phyloP scores from a whole-genome alignment of 2,797 vertebrate genomes.

The Sitta carolinensis region DNA sequence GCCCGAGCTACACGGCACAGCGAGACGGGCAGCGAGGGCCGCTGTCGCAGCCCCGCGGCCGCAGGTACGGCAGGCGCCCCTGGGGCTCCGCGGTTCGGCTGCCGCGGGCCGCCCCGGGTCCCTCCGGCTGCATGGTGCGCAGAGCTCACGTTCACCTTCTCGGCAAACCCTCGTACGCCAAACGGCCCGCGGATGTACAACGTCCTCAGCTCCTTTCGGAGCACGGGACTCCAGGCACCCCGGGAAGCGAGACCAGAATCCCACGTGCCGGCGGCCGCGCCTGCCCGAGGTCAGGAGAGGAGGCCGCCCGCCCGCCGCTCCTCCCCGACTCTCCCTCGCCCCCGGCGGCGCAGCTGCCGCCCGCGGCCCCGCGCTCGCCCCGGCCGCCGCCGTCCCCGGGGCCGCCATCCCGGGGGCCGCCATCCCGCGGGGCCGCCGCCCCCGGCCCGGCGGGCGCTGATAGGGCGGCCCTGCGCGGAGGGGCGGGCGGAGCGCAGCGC shows the following conservation, averaged over 20 bases:
- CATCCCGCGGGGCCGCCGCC: neutral
- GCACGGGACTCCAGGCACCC: neutral
- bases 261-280: neutral
- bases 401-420: neutral
- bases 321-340: neutral
- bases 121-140: accelerated
- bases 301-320: neutral
- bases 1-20: neutral
- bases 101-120: accelerated
- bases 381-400: neutral
- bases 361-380: neutral
- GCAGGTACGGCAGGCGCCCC: accelerated
- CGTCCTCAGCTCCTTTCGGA: neutral
- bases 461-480: neutral
- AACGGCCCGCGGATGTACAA: accelerated
- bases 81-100: accelerated
- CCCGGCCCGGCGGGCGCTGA: neutral
- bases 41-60: neutral
- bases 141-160: accelerated
- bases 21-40: neutral
- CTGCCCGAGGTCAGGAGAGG: neutral
- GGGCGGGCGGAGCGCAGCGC: neutral
- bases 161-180: neutral
- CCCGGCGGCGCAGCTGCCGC: neutral
- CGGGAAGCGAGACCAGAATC: neutral